phyloP scores from a whole-genome alignment of 2,113 vertebrate genomes.

The Pyxicephalus adspersus region DNA sequence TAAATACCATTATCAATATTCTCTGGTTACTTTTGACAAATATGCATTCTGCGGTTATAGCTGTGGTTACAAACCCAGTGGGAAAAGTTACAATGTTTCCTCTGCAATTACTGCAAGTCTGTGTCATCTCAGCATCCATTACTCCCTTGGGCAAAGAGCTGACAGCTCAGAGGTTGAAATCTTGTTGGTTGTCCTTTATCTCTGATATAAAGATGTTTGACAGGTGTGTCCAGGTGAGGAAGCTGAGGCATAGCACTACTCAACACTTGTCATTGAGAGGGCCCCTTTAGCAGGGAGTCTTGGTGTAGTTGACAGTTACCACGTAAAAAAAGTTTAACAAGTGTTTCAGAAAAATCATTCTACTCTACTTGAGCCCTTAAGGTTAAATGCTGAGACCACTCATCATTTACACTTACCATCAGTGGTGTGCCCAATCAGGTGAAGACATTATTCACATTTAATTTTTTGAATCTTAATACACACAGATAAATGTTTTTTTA shows the following conservation, averaged over 20 bases:
- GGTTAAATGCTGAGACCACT: neutral
- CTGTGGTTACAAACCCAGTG: neutral
- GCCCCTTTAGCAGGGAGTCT: constrained; percentile 11
- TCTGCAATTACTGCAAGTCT: neutral
- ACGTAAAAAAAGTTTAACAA: neutral
- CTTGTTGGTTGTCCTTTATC: neutral
- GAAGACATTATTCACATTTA: too few relatives aligned
- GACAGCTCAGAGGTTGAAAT: neutral
- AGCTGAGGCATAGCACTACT: constrained; percentile 3
- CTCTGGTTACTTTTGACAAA: neutral
- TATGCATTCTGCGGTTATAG: neutral
- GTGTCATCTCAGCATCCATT: constrained; percentile 3
- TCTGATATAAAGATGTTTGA: neutral
- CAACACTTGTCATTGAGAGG: constrained; percentile 8
- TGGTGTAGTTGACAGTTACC: neutral
- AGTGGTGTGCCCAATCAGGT: neutral
- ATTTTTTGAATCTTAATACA: too few relatives aligned
- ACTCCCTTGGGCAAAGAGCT: constrained; percentile 39
- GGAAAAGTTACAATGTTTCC: constrained; percentile 6
- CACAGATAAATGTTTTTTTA: too few relatives aligned
- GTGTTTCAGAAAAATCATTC: neutral
- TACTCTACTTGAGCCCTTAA: neutral
- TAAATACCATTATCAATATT: too few relatives aligned
- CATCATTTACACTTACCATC: neutral
- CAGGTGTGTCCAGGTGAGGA: constrained; percentile 18